phyloP scores from a whole-genome alignment of 2,888 invertebrate species.

The Onthophagus sagittarius region DNA sequence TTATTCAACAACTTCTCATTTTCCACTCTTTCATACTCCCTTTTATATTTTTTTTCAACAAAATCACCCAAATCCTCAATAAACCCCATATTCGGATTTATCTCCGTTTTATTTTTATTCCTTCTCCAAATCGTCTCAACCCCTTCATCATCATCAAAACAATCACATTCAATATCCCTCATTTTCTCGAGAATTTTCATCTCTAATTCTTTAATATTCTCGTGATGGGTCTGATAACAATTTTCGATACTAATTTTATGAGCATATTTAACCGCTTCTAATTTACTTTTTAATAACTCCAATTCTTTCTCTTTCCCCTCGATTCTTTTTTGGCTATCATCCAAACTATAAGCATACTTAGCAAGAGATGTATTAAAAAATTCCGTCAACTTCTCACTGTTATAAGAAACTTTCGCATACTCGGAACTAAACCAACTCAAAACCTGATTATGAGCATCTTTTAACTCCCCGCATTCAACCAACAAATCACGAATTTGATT shows the following conservation, averaged over 20 bases:
- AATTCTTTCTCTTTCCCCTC: not conserved
- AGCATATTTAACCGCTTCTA: not conserved
- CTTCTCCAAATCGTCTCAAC: no score
- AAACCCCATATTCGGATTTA: no score
- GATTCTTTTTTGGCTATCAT: not conserved
- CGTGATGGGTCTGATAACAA: not conserved
- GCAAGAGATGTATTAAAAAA: constrained; percentile 27
- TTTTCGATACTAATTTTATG: not conserved
- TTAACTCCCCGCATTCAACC: constrained; percentile 39
- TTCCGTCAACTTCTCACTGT: no score
- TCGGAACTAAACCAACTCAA: no score
- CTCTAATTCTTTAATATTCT: not conserved
- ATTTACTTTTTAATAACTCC: not conserved
- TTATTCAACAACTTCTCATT: constrained; percentile 6
- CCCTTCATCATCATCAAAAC: not conserved
- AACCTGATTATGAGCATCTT: constrained; percentile 41
- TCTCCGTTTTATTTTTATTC: no score
- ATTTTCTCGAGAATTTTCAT: not conserved
- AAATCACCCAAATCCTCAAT: no score
- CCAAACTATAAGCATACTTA: constrained; percentile 1
- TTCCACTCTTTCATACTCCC: no score
- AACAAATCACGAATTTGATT: not conserved
- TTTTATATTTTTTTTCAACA: no score
- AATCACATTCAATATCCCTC: not conserved
- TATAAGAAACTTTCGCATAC: no score